Base-by-base conservation (phyloP, 2,113 vertebrate species). In the Perognathus longimembris region DNA sequence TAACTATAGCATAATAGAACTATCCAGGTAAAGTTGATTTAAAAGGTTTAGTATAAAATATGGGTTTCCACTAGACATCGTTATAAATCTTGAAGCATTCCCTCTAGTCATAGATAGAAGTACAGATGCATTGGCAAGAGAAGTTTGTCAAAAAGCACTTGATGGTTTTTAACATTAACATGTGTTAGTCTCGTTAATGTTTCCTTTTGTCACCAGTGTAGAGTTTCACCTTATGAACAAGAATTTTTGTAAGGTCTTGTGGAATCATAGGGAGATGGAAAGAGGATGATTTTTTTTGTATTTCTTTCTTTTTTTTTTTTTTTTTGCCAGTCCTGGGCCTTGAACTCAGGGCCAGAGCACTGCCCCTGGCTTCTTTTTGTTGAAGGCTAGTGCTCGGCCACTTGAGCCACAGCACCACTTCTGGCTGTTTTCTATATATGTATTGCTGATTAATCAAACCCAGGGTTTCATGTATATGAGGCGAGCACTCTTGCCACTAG, bases 101-200 rank as follows among this genome's bases (percentile, higher is more conserved):
- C 63, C 14, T 82, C 87, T 32, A 79, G 21, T 22, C 24, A 87
- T 20, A 57, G 28, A 66, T 77, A 32, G 34, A 94, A 87, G 77
- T 85, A 38, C 11, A 70, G 6, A 54, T 88, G 3, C n/a, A 69
- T n/a, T 87, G 17, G 4, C 42, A 92, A 85, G 45, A 7, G 7
- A 74, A 73, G 7, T 90, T 90, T 38, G 83, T 84, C 75, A 83
- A 50, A 80, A 88, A 86, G 7, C 73, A 50, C 36, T n/a, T 36
- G 20, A 70, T 22, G 69, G 24, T 15, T 36, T 18, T 66, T 45
- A n/a, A 42, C 36, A 61, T 61, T 40, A 61, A 2, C 20, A 26
- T 64, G 50, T 4, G 92, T 80, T 64, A 59, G 5, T 93, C 76
- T 70, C 42, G 1, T 57, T 80, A 40, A 12, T 69, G 26, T 42